A percentile compares a stretch with the other conserved stretches of the same genome.
These are phyloP conservation scores for Falco biarmicus DNA, from an alignment of 2,797 vertebrate species.

Conservation along the genomic window DNA sequence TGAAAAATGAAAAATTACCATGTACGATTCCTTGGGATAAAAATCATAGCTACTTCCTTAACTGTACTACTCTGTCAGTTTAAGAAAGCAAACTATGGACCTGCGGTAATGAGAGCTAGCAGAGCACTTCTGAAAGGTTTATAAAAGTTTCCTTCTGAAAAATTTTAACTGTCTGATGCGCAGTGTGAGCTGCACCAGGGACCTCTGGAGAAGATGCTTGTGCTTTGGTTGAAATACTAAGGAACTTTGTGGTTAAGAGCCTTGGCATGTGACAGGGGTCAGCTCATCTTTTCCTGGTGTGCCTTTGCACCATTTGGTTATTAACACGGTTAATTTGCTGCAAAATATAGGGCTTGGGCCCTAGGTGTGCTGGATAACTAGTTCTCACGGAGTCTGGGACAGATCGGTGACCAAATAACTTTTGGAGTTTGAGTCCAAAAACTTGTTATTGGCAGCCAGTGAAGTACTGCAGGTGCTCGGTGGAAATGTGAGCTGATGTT, in stretches of 20 bases:
- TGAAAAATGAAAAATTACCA: background rate
- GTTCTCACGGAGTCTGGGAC: background rate
- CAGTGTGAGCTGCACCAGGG: background rate
- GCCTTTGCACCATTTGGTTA: background rate
- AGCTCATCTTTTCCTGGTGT: background rate
- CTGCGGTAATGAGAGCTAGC: background rate
- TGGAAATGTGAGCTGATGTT: background rate
- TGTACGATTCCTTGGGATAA: background rate
- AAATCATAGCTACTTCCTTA: background rate
- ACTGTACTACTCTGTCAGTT: background rate
- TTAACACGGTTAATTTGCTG: background rate
- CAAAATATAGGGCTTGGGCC: background rate
- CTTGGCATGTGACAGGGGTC: background rate
- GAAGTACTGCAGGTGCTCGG: accelerated
- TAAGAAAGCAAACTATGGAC: background rate
- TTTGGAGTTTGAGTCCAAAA: background rate
- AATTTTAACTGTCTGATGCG: background rate
- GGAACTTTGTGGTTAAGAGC: background rate
- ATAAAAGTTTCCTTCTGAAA: background rate
- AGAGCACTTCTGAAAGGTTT: background rate
- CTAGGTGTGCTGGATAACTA: background rate
- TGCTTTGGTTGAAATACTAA: background rate
- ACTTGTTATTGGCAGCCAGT: background rate
- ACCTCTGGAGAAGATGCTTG: background rate
- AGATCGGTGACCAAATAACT: background rate